Conservation (phyloP, 30 jellyfish, hydroid and myxozoan genomes). For the Phacellophora camtschatica region DNA sequence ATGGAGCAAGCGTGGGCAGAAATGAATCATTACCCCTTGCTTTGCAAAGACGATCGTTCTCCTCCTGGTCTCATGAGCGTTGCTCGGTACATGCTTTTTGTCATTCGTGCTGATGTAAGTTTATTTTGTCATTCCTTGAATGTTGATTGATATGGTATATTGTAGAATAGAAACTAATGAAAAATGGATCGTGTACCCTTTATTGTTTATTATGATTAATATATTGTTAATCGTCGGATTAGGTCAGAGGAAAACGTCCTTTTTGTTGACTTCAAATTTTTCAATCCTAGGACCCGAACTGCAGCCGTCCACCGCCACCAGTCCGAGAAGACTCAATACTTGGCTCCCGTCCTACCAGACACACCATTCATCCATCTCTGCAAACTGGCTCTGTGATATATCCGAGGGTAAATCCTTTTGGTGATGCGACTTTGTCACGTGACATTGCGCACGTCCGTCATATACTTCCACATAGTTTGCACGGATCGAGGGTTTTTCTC, state of each 20-base stretch:
- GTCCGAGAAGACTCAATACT: constrained; percentile 1
- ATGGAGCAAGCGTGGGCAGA: constrained; percentile 94
- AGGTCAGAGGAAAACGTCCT: too few relatives aligned
- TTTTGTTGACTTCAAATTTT: too few relatives aligned
- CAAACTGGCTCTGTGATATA: constrained; percentile 29
- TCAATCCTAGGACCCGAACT: background rate
- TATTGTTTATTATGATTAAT: too few relatives aligned
- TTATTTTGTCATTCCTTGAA: background rate
- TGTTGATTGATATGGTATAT: background rate
- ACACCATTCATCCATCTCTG: constrained; percentile 52
- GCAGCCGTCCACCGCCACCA: background rate
- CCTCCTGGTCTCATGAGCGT: constrained; percentile 87
- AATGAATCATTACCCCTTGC: constrained; percentile 73
- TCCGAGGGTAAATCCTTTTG: constrained; percentile 25
- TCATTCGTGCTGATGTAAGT: constrained; percentile 81
- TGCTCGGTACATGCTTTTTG: constrained; percentile 81
- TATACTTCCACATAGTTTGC: constrained; percentile 33
- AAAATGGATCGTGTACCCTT: background rate
- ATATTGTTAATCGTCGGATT: too few relatives aligned
- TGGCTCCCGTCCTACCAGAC: constrained; percentile 51
- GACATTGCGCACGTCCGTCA: constrained; percentile 38
- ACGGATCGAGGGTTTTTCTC: constrained; percentile 13
- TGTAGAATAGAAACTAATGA: too few relatives aligned
- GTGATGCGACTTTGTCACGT: constrained; percentile 31
- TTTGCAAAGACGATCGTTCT: constrained; percentile 81